Evolutionary conservation across 1,140 invertebrate species (phyloP), one percentile per base, ranked within the genome.

Genomic region (Sminthurinus signatus): DNA sequence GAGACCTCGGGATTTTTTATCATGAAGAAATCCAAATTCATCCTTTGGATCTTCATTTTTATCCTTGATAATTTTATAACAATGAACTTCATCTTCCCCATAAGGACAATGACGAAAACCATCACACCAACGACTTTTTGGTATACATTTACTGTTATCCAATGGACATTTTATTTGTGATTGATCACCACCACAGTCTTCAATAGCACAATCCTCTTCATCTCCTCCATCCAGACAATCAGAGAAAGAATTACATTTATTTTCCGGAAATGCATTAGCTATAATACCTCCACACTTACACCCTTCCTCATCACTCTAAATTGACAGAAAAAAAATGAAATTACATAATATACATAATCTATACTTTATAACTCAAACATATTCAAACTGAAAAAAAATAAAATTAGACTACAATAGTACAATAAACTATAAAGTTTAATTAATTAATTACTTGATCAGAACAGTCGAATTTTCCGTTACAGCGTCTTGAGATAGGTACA

Each of bases 401-500:
- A 31, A 19, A 32, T 32, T 12, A n/a, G 29, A 29, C 19, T 48
- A 15, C 29, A 48, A 3, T 36, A 56, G 12, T 25, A 8, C 10
- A 29, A 25, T 17, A 8, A 54, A 12, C 12, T 27, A 27, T 54
- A 5, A 31, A 12, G 12, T 25, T 4, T 12, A 25, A 3, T 17
- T 25, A 25, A 25, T 23, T 36, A 36, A 5, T 15, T 36, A 82
- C 82, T 25, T 78, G 73, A 77, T 92, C 88, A 25, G 76, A 74
- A 73, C 90, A 93, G 73, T 93, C 88, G 2, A 82, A 74, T 57
- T 83, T 79, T n/a, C 80, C 80, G 75, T 93, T 80, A 73, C 90
- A 93, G 54, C 81, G 81, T 65, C 81, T 77, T 12, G 71, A 62
- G 1, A 78, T 74, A 0, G 83, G 76, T 27, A 91, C 67, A 50